Percentiles rank a stretch among this genome's conserved stretches.
These are phyloP conservation scores for Mungos mungo DNA, from an alignment of 2,113 vertebrate genomes.

Conservation along the genomic window DNA sequence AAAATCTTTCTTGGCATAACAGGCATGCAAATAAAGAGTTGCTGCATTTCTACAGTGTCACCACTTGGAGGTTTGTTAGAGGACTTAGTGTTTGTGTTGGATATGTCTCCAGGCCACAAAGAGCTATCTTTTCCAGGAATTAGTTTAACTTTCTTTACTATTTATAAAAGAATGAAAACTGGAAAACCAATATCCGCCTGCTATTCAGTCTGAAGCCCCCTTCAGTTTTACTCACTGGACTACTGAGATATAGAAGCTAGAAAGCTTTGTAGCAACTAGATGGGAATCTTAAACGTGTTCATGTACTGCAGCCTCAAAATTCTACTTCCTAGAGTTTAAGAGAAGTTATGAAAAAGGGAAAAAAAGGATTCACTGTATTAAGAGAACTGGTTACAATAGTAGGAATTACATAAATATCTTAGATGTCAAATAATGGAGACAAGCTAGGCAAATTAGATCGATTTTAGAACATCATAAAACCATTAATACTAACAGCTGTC, in stretches of 20 bases:
- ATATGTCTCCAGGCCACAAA: background rate
- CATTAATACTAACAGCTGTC: background rate
- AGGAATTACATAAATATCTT: background rate
- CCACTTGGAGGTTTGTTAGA: background rate
- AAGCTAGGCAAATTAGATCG: background rate
- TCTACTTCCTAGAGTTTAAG: background rate
- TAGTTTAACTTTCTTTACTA: background rate
- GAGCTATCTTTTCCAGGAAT: background rate
- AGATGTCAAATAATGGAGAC: background rate
- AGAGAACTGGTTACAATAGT: background rate
- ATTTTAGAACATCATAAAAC: background rate
- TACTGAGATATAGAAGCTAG: background rate
- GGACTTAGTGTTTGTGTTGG: background rate
- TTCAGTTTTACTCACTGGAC: background rate
- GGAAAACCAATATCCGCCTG: slow-evolving; percentile 1
- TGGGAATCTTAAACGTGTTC: background rate
- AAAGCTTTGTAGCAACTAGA: background rate
- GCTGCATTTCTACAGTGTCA: background rate
- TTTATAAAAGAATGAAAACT: slow-evolving; percentile 47
- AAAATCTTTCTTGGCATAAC: background rate
- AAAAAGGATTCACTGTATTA: background rate
- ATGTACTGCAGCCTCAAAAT: background rate
- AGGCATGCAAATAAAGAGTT: background rate
- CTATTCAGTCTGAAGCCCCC: background rate
- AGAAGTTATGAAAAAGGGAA: background rate